phyloP scores from a whole-genome alignment of 2,113 vertebrate species.

The Cettia cetti region DNA sequence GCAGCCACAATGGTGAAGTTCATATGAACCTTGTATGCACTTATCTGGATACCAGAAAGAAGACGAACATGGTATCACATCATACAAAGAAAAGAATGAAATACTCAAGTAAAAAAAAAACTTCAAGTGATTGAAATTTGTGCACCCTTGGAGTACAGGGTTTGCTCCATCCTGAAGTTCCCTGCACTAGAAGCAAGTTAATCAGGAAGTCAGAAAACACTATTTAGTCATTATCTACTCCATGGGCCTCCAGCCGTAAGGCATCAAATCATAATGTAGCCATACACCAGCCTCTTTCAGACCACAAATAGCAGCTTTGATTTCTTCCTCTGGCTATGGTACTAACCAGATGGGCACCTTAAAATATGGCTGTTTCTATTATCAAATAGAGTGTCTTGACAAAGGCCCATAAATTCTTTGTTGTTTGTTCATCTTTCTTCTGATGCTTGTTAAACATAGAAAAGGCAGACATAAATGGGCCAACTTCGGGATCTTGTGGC shows the following conservation, averaged over 20 bases:
- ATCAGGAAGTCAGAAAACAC: background rate
- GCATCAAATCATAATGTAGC: background rate
- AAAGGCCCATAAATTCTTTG: background rate
- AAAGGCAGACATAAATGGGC: background rate
- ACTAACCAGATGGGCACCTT: background rate
- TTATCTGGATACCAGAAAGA: background rate
- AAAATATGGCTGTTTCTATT: background rate
- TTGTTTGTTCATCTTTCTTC: background rate
- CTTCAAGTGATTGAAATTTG: background rate
- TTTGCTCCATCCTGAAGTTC: background rate
- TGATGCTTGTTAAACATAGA: background rate
- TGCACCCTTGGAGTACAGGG: background rate
- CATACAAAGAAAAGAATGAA: background rate
- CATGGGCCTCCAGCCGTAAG: no score
- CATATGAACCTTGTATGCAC: background rate
- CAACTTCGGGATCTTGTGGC: background rate
- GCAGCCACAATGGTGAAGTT: background rate
- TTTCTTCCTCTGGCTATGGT: background rate
- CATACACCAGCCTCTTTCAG: background rate
- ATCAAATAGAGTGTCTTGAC: background rate
- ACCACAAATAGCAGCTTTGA: background rate
- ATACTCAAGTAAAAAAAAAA: background rate
- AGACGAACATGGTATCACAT: background rate
- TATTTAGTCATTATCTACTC: background rate
- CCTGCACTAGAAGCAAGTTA: background rate